phyloP scores from a whole-genome alignment of 2,888 invertebrate genomes.

The Calameuta pallipes region DNA sequence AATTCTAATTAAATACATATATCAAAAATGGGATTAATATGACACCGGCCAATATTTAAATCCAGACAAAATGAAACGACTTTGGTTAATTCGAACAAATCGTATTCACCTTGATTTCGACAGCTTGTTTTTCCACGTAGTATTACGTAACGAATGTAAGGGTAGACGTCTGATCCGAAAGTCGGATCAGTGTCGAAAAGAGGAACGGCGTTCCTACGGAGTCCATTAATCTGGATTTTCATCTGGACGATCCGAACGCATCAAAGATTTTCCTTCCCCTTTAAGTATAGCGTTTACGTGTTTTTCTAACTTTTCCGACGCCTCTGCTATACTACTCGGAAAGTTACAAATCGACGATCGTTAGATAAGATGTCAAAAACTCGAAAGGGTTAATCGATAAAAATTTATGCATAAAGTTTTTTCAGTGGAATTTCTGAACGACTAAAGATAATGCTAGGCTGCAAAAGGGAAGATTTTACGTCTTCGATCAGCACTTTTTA shows the following conservation, averaged over 20 bases:
- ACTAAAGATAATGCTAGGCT: neutral
- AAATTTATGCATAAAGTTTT: neutral
- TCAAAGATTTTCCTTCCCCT: neutral
- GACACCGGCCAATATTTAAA: neutral
- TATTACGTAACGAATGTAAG: neutral
- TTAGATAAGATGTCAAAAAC: neutral
- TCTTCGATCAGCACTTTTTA: neutral
- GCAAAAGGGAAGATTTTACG: neutral
- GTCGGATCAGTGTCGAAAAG: neutral
- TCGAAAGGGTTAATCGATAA: neutral
- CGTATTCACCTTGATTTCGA: neutral
- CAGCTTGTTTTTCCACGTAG: neutral
- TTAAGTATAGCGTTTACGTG: neutral
- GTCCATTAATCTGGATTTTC: conserved; percentile 7
- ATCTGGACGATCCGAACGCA: neutral
- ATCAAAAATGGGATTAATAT: neutral
- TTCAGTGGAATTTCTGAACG: neutral
- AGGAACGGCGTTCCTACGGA: neutral
- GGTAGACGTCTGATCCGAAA: neutral
- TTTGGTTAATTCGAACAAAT: conserved; percentile 4
- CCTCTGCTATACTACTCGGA: neutral
- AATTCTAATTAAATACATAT: neutral
- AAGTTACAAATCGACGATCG: neutral
- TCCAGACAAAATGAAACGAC: neutral
- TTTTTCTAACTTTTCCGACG: neutral